Conservation (phyloP, 2,888 invertebrate genomes). For the Laspeyria flexula region DNA sequence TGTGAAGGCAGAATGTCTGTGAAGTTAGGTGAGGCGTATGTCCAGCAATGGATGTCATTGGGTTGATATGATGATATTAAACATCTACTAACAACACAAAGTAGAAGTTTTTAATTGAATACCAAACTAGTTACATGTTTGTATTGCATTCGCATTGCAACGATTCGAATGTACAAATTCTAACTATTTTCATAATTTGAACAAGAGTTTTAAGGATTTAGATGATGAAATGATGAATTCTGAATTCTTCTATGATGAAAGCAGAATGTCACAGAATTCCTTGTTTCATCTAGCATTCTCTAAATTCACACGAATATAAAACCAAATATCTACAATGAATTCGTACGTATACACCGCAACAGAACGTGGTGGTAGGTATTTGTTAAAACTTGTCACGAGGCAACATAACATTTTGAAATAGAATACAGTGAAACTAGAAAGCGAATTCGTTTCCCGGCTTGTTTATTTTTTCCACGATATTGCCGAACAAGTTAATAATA, state of each 20-base stretch:
- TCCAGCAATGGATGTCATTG: no score
- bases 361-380: conserved; percentile 33
- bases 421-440: conserved; percentile 17
- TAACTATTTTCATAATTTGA: not conserved
- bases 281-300: not conserved
- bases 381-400: conserved; percentile 9
- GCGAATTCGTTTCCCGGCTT: conserved; percentile 30
- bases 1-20: not conserved
- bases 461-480: conserved; percentile 38
- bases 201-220: no score
- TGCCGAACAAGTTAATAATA: conserved; percentile 44
- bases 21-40: no score
- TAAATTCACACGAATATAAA: conserved; percentile 12
- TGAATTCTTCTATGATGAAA: conserved; percentile 1
- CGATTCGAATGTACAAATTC: not conserved
- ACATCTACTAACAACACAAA: not conserved
- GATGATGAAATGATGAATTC: no score
- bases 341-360: not conserved
- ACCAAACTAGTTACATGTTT: not conserved
- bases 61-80: no score
- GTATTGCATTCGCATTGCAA: conserved; percentile 3
- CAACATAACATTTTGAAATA: conserved; percentile 19
- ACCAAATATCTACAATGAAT: conserved; percentile 16
- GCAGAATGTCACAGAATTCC: not conserved
- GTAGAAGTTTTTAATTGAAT: not conserved